Base-by-base conservation (phyloP, 2,888 invertebrate genomes). In the Polydesmus complanatus region DNA sequence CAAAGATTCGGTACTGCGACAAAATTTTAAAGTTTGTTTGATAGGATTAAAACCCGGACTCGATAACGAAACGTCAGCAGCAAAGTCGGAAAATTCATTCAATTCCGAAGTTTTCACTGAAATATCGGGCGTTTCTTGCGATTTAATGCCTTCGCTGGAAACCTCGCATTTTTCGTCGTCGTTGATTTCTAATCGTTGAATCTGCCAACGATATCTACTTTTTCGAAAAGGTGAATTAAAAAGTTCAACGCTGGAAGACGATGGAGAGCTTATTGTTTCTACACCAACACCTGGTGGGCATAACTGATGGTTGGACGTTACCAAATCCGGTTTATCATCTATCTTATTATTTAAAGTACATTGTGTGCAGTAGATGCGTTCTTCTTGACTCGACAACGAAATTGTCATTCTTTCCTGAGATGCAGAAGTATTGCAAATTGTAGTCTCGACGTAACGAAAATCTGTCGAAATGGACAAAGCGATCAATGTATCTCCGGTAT, bases 401-500 rank as follows among this genome's bases (percentile, higher is more conserved):
- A 3, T 19, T 19, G 48, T 25, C 3, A 3, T n/a, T 8, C 5
- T 56, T 8, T 37, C 21, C 3, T 19, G 8, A 11, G 21, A 3
- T 14, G 11, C 11, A 5, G 11, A 54, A 54, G 19, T 14, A 47
- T 11, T 14, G 11, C 48, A 11, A n/a, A 14, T 47, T n/a, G 11
- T n/a, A 47, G 11, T 47, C n/a, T n/a, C 48, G 48, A 47, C 48
- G 11, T 26, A 11, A n/a, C 51, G 22, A 21, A 25, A 23, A 21
- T 59, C 59, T 1, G 59, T 37, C 5, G 54, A 27, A 22, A 83
- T 78, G 66, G 79, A 78, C 47, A 91, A 75, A 69, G 88, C 86
- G 69, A 91, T 88, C 67, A 91, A 82, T 74, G 85, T 88, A 70
- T 84, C 84, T 64, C 90, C 90, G 1, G 90, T 88, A 72, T 90